Base-by-base conservation (phyloP, 2,888 invertebrate species). In the Apomyelois bistriatella region DNA sequence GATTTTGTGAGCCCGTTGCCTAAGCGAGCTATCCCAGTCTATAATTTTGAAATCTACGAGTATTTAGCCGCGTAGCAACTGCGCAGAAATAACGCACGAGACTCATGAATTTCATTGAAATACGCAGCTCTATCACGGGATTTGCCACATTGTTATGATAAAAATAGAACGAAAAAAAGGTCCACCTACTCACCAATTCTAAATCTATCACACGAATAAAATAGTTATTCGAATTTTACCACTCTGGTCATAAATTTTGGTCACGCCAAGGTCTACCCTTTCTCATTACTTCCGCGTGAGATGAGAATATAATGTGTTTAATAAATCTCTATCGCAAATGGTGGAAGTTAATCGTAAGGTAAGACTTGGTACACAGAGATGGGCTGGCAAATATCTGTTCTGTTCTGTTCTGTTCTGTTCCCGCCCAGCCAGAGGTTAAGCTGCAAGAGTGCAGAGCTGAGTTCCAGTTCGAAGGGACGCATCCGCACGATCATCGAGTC, bases 1-100 rank as follows among this genome's bases (percentile, higher is more conserved):
- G 22, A 5, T 22, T n/a, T n/a, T 22, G 22, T 5, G 5, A 22
- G 22, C 22, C 22, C 22, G 5, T 22, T 22, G 22, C 22, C n/a
- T n/a, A n/a, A 22, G 5, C 5, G 2, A 22, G 2, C 22, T 22
- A 22, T 22, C 22, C 8, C 12, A 43, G 28, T 43, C 42, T 12
- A 43, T 10, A 13, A 8, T 22, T 7, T 46, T 10, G 32, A 32
- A 9, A 16, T 46, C 46, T 46, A 30, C 9, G 12, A n/a, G 9
- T 13, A 13, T 0, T 6, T 9, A 32, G 8, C 16, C 35, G 43
- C 46, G 9, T 46, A 32, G 46, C 46, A 32, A 46, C 46, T 8
- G 16, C 1, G 7, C 46, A 46, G 30, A 46, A 46, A 32, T 46
- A 46, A 3, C 30, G 10, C 46, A 46, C 43, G 46, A 46, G 46